Percentiles rank a stretch among this genome's conserved stretches.
These are phyloP conservation scores for Oscheius sp. DNA, from an alignment of 2,888 invertebrate species.

Conservation along the genomic window DNA sequence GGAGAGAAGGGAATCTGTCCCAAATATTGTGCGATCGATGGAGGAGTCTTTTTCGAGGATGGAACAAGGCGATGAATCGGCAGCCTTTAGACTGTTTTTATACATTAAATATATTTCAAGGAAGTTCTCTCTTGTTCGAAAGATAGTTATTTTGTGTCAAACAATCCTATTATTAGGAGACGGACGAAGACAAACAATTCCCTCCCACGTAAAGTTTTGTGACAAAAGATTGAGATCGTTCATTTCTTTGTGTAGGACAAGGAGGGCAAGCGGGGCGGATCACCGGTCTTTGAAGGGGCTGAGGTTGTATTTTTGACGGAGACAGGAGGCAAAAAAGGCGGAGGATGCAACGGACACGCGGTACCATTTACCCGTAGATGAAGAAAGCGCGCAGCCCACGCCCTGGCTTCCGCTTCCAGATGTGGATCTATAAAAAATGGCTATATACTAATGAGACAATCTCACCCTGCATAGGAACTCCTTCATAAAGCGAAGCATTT, in stretches of 20 bases:
- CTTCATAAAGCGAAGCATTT: slow-evolving; percentile 35
- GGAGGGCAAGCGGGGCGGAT: neutral
- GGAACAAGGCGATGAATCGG: slow-evolving; percentile 66
- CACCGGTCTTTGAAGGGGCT: neutral
- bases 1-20: slow-evolving; percentile 65
- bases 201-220: no score
- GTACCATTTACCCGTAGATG: slow-evolving; percentile 32
- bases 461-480: slow-evolving; percentile 32
- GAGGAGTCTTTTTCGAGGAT: slow-evolving; percentile 72
- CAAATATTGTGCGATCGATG: slow-evolving; percentile 60
- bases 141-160: no score
- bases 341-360: slow-evolving; percentile 7
- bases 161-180: no score
- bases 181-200: no score
- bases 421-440: slow-evolving; percentile 12
- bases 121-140: no score
- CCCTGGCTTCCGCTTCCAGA: slow-evolving; percentile 27
- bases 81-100: neutral
- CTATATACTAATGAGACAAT: neutral
- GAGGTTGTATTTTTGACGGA: neutral
- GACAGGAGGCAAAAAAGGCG: slow-evolving; percentile 18
- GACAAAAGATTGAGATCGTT: neutral
- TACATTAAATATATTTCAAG: neutral
- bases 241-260: neutral
- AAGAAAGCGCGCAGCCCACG: slow-evolving; percentile 33